A percentile compares a stretch with the other conserved stretches of the same genome.
Conservation (phyloP, 2,113 vertebrate species). For the Brachyhypopomus gauderio region DNA sequence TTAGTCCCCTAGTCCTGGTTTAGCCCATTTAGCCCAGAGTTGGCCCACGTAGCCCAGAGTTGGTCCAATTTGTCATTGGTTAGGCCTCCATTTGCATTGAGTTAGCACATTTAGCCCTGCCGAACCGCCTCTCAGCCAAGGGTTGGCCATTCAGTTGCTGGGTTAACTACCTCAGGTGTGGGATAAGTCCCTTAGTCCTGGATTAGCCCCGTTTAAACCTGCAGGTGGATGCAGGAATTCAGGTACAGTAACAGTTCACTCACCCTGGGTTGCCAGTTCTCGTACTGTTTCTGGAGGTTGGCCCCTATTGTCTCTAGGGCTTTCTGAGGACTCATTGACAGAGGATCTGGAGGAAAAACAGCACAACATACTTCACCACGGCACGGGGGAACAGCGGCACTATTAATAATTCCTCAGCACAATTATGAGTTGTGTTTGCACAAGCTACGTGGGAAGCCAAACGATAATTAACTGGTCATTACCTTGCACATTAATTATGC, state of each 20-base stretch:
- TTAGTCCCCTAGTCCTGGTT: too few species aligned
- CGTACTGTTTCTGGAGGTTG: conserved; percentile 97
- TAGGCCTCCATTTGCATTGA: too few species aligned
- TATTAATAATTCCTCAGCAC: neutral
- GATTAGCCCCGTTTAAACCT: too few species aligned
- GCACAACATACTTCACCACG: neutral
- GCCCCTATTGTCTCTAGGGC: conserved; percentile 97
- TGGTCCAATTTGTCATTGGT: too few species aligned
- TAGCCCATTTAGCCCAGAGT: too few species aligned
- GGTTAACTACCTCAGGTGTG: too few species aligned
- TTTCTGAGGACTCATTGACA: conserved; percentile 99
- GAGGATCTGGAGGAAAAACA: conserved; percentile 81
- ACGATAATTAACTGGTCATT: neutral
- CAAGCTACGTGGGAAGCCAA: neutral
- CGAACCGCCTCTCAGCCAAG: too few species aligned
- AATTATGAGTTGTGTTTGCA: neutral
- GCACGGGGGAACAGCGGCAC: neutral
- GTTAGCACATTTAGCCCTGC: too few species aligned
- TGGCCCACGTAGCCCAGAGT: too few species aligned
- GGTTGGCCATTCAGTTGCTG: too few species aligned
- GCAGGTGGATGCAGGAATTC: too few species aligned
- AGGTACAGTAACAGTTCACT: conserved; percentile 60
- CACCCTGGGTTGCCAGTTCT: conserved; percentile 98
- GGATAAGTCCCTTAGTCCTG: too few species aligned
- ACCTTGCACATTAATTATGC: neutral